Evolutionary conservation across 2,888 invertebrate genomes (phyloP), one percentile per base, ranked within the genome.

Genomic region (Leptogaster cylindrica): DNA sequence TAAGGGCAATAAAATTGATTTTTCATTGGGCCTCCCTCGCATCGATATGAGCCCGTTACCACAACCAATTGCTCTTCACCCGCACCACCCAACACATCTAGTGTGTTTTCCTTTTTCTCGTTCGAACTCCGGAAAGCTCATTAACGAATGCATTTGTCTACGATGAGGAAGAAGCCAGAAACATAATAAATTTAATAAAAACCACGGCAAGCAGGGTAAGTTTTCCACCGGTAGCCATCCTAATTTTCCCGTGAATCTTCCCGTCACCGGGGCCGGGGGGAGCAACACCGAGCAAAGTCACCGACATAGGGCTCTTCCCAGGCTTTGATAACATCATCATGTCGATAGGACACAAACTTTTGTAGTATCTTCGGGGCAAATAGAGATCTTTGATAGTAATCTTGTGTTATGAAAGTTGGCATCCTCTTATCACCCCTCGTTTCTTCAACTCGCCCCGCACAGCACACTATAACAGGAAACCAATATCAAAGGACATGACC

Each of bases 1-100:
- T 41, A 61, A n/a, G 31, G 23, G 31, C 61, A 44, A 61, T 44
- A 61, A 61, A 61, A 61, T 61, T 44, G 61, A 61, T 61, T 61
- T 61, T 44, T 28, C 41, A 61, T 41, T 61, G 28, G 44, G 36
- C 44, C 61, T 18, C 36, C 20, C 44, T 27, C 61, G 51, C 51
- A 25, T 25, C 51, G 18, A 44, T 14, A 28, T 44, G 23, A 44
- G 16, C 44, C 27, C 44, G 61, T 44, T 61, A n/a, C 27, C 10
- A 20, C 20, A 12, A 10, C 16, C 23, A 6, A n/a, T 25, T 16
- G 7, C n/a, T n/a, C 23, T 39, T 23, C 12, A 0, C 10, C 2
- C 39, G 25, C 39, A 12, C 6, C 23, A 10, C 12, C 2, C 10
- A 2, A 1, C 7, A 44, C 23, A 12, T 16, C 28, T 25, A 5